phyloP scores from a whole-genome alignment of 2,888 invertebrate species.

The Agapostemon virescens region DNA sequence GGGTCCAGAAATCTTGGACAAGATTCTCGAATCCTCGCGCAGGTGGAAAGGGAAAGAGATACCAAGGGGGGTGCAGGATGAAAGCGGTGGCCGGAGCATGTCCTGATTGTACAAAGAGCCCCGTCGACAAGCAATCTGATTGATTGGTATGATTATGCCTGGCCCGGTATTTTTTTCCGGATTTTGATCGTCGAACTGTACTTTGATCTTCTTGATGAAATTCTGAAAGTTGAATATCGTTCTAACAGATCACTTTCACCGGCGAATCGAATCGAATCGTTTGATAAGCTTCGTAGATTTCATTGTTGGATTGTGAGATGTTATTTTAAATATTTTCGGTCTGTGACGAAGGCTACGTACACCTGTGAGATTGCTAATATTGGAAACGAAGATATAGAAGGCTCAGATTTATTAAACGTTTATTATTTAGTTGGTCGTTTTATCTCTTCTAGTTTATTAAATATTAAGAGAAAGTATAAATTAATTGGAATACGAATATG shows the following conservation, averaged over 20 bases:
- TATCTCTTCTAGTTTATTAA: background rate
- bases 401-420: background rate
- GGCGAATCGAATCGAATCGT: background rate
- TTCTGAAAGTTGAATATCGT: background rate
- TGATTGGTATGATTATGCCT: slow-evolving; percentile 42
- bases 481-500: too few species aligned
- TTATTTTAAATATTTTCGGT: too few species aligned
- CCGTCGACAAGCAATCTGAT: slow-evolving; percentile 51
- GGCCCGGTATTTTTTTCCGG: background rate
- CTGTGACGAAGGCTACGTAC: too few species aligned
- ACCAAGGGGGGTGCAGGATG: background rate
- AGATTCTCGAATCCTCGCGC: slow-evolving; percentile 16
- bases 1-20: slow-evolving; percentile 23
- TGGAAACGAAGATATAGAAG: background rate
- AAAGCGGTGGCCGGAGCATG: background rate
- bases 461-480: background rate
- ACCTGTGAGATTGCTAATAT: background rate
- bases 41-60: background rate
- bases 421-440: background rate
- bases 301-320: too few species aligned
- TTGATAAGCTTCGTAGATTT: background rate
- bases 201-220: slow-evolving; percentile 24
- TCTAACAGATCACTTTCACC: background rate
- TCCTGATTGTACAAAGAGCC: slow-evolving; percentile 64
- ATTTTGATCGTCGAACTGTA: slow-evolving; percentile 5